phyloP scores from a whole-genome alignment of 2,797 vertebrate species.

The Artibeus lituratus region DNA sequence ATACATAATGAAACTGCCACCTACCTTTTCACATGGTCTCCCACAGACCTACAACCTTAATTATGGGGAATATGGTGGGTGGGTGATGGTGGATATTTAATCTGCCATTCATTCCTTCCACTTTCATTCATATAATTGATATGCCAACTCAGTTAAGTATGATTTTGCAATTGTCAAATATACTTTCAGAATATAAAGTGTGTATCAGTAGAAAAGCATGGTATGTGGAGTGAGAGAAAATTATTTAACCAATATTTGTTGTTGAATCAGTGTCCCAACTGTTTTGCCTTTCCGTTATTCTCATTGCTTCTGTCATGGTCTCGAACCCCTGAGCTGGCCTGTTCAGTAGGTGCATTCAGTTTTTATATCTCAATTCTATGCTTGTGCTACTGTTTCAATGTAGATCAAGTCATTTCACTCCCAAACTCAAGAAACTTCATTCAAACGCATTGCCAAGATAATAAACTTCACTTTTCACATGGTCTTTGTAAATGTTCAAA shows the following conservation, averaged over 20 bases:
- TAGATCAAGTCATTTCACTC: neutral
- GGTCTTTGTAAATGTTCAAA: neutral
- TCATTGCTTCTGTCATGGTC: neutral
- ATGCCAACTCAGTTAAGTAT: neutral
- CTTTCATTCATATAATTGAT: neutral
- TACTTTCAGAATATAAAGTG: neutral
- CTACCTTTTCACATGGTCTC: neutral
- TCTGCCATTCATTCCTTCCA: neutral
- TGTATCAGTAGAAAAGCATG: neutral
- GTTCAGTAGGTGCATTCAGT: neutral
- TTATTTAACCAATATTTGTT: neutral
- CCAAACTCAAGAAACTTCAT: neutral
- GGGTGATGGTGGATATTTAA: neutral
- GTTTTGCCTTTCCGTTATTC: neutral
- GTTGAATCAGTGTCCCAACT: neutral
- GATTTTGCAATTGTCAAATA: neutral
- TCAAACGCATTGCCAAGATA: neutral
- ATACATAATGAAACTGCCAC: neutral
- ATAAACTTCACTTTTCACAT: neutral
- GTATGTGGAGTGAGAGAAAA: no score
- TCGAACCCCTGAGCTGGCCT: neutral
- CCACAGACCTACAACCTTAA: neutral
- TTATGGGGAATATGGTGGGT: neutral
- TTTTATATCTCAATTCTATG: neutral
- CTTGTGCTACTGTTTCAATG: neutral